These are phyloP conservation scores for Hycleus cichorii DNA, from an alignment of 1,140 invertebrate species.

Conservation along the genomic window DNA sequence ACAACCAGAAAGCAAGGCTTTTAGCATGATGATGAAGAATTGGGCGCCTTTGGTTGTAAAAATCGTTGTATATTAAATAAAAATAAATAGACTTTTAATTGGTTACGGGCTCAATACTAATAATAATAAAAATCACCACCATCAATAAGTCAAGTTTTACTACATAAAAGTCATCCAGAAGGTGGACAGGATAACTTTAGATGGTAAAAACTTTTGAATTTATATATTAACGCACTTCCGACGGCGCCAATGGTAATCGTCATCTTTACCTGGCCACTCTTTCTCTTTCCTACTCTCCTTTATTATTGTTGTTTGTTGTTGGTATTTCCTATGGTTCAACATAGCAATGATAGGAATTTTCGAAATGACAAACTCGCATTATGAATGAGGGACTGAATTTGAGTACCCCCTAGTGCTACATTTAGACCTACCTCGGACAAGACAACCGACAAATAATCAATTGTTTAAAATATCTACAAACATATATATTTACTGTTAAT, in stretches of 20 bases:
- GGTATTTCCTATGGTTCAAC: neutral
- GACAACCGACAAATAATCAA: conserved; percentile 5
- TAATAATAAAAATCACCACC: conserved; percentile 13
- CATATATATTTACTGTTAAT: too few relatives aligned
- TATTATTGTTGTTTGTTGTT: neutral
- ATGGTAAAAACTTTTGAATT: conserved; percentile 14
- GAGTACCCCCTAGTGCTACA: conserved; percentile 2
- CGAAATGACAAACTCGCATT: conserved; percentile 22
- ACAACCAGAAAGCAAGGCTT: too few relatives aligned
- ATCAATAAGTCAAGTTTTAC: conserved; percentile 6
- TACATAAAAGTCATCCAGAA: conserved; percentile 12
- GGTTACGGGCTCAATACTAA: too few relatives aligned
- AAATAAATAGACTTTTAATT: too few relatives aligned
- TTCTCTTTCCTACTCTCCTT: neutral
- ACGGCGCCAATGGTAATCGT: conserved; percentile 20
- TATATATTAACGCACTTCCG: conserved; percentile 23
- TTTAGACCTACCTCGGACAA: conserved; percentile 7
- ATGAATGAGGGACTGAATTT: conserved; percentile 17
- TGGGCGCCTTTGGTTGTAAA: too few relatives aligned
- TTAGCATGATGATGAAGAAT: too few relatives aligned
- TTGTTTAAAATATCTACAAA: conserved; percentile 1
- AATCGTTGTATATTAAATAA: too few relatives aligned
- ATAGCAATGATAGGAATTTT: conserved; percentile 22
- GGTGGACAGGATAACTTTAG: neutral
- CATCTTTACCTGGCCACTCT: conserved; percentile 9